Base-by-base conservation (phyloP, 2,797 vertebrate genomes). In the Chaetodon trifasciatus region DNA sequence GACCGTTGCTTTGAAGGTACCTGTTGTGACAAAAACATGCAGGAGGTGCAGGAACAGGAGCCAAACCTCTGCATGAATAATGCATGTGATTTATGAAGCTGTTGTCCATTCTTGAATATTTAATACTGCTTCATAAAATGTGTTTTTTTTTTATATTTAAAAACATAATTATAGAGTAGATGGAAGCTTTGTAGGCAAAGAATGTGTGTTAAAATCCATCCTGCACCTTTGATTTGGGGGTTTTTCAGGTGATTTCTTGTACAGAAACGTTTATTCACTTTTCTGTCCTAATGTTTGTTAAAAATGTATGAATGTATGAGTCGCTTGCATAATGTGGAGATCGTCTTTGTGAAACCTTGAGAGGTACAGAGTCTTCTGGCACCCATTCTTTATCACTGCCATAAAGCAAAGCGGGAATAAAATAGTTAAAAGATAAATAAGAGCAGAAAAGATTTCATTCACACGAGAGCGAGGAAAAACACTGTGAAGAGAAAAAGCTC, bases 261-360 rank as follows among this genome's bases (percentile, higher is more conserved):
- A 23, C 0, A n/a, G 1, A n/a, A n/a, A 46, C 39, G 5, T 1
- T 24, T 37, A 1, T 52, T 58, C 28, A 1, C 0, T 52, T 79
- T 66, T 56, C 39, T 70, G 42, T 19, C 10, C 40, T 46, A 0
- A 39, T 69, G 44, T 61, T 37, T 53, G 19, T 5, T 21, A 39
- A 56, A 7, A 8, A 35, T 63, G 55, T 23, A 53, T 64, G 15
- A 66, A 56, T 62, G 60, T 35, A 19, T 49, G 70, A 78, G 60
- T 62, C 72, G n/a, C 7, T 52, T 66, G 10, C 1, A 50, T 53
- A n/a, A 32, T 42, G 15, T 47, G 5, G 16, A 42, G 52, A 80
- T 60, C 21, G 19, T 62, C 28, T 37, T 8, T 32, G 28, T 32
- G 28, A 32, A 17, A n/a, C 46, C 46, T 47, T 35, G n/a, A 42